Percentiles rank a stretch among this genome's conserved stretches.
phyloP scores from a whole-genome alignment of 2,113 vertebrate species.

The Vanacampus margaritifer region DNA sequence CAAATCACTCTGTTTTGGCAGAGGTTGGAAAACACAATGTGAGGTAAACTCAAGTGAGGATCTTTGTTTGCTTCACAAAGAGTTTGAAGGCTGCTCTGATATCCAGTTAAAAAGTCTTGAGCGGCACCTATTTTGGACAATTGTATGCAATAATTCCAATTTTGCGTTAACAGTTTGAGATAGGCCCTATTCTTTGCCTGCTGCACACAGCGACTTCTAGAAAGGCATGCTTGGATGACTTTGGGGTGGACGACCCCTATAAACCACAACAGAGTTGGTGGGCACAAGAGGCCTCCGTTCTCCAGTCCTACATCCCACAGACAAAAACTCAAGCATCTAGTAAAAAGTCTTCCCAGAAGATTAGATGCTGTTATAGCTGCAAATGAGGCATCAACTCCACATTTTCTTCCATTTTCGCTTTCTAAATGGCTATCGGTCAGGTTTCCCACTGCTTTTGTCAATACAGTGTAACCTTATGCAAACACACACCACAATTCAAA shows the following conservation, averaged over 20 bases:
- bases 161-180: neutral
- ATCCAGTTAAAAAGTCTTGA: neutral
- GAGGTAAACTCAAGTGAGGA: neutral
- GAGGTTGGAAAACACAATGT: slow-evolving; percentile 6
- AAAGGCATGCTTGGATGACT: neutral
- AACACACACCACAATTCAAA: neutral
- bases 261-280: neutral
- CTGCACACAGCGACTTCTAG: neutral
- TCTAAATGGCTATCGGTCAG: neutral
- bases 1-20: slow-evolving; percentile 28
- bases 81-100: neutral
- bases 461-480: neutral
- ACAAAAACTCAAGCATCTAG: neutral
- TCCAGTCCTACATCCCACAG: neutral
- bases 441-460: neutral
- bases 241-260: neutral
- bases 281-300: neutral
- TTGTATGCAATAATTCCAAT: neutral
- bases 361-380: neutral
- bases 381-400: neutral
- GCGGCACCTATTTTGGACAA: neutral
- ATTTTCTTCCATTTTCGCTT: neutral
- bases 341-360: neutral
- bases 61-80: neutral
- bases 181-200: neutral